Evolutionary conservation across 2,113 vertebrate species (phyloP).

Genomic region (Siniperca knerii): DNA sequence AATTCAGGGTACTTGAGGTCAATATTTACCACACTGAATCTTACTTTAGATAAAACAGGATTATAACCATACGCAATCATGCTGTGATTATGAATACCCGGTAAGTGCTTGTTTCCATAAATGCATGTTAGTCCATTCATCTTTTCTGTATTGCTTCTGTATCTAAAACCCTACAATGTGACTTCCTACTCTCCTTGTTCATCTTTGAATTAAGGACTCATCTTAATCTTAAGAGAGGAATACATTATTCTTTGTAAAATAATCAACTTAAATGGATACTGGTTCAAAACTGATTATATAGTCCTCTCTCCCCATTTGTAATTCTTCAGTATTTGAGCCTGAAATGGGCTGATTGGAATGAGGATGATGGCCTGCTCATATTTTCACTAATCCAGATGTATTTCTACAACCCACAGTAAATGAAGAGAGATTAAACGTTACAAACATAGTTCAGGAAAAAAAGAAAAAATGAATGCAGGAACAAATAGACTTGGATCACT

Average conservation of each 20-base stretch:
- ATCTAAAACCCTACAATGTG: conserved; percentile 43
- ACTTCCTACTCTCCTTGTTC: conserved; percentile 53
- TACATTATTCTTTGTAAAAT: conserved; percentile 50
- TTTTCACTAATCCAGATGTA: conserved; percentile 69
- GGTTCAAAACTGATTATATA: conserved; percentile 55
- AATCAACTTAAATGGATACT: conserved; percentile 56
- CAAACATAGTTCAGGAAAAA: conserved; percentile 47
- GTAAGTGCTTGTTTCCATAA: conserved; percentile 81
- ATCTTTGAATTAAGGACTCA: conserved; percentile 57
- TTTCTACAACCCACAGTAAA: conserved; percentile 66
- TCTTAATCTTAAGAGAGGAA: conserved; percentile 39
- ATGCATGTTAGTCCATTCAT: conserved; percentile 73
- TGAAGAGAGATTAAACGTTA: conserved; percentile 73
- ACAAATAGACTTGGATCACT: conserved; percentile 73
- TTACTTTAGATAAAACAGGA: conserved; percentile 73
- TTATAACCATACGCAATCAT: conserved; percentile 62
- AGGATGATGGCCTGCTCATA: conserved; percentile 49
- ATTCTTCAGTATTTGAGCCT: conserved; percentile 55
- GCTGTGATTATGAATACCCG: conserved; percentile 68
- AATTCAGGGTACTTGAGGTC: conserved; percentile 69
- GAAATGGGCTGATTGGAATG: conserved; percentile 57
- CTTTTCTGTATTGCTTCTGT: conserved; percentile 63
- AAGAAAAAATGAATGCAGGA: conserved; percentile 46
- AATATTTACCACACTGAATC: conserved; percentile 72
- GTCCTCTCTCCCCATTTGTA: conserved; percentile 51